phyloP scores from a whole-genome alignment of 2,888 invertebrate genomes.

The Muscina levida region DNA sequence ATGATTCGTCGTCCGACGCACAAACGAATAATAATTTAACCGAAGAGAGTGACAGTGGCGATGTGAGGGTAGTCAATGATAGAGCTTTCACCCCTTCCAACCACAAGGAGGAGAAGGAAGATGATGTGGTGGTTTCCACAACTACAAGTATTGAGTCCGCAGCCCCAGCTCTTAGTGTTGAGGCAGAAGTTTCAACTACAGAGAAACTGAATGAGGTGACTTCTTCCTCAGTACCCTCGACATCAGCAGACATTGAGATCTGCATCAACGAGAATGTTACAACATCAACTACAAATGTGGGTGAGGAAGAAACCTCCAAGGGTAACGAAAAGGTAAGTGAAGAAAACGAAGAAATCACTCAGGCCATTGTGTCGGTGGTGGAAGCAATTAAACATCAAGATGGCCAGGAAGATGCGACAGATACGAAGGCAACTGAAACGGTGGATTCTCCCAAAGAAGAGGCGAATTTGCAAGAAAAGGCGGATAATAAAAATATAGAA shows the following conservation, averaged over 20 bases:
- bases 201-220: neutral
- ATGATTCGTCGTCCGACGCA: conserved; percentile 54
- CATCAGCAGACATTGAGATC: conserved; percentile 1
- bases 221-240: too few relatives aligned
- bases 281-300: conserved; percentile 13
- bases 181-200: neutral
- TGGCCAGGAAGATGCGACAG: neutral
- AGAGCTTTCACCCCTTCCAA: neutral
- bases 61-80: conserved; percentile 42
- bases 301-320: neutral
- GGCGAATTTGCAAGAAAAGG: too few relatives aligned
- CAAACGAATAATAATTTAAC: conserved; percentile 18
- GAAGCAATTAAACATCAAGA: neutral
- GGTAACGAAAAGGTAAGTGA: neutral
- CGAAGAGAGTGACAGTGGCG: conserved; percentile 48
- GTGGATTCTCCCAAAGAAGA: neutral
- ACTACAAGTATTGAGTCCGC: neutral
- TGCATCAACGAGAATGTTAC: conserved; percentile 3
- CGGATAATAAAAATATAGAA: neutral
- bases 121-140: neutral
- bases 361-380: too few relatives aligned
- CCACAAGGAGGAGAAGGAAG: neutral
- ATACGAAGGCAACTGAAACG: neutral
- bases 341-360: neutral
- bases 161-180: too few relatives aligned